These are phyloP conservation scores for Neostethus bicornis DNA, from an alignment of 2,797 vertebrate species.

Conservation along the genomic window DNA sequence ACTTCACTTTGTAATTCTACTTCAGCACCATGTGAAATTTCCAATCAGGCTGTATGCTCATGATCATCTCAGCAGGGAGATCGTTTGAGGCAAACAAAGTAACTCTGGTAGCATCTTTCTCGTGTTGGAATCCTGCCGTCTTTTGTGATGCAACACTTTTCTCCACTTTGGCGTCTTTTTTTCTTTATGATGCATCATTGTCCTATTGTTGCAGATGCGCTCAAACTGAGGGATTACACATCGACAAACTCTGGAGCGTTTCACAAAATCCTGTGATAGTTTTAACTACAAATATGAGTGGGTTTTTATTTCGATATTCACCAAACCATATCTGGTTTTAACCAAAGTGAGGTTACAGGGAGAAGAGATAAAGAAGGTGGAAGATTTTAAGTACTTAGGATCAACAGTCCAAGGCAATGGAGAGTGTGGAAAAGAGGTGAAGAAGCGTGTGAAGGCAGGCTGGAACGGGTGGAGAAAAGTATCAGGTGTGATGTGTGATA, in stretches of 20 bases:
- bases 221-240: constrained; percentile 6
- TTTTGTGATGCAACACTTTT: constrained; percentile 25
- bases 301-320: no score
- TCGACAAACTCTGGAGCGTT: constrained; percentile 1
- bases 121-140: constrained; percentile 29
- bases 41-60: constrained; percentile 56
- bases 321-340: no score
- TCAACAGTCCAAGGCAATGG: no score
- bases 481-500: no score
- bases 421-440: no score
- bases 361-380: no score
- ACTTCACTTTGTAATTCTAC: constrained; percentile 63
- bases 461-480: no score
- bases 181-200: constrained; percentile 24
- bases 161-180: constrained; percentile 22
- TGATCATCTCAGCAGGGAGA: constrained; percentile 68
- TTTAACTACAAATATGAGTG: no score
- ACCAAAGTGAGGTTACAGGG: no score
- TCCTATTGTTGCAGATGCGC: constrained; percentile 24
- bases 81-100: constrained; percentile 58
- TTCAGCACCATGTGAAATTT: constrained; percentile 60
- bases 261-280: background rate
- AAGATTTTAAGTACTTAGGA: no score
- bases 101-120: constrained; percentile 37
- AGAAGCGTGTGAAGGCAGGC: no score